A percentile compares a stretch with the other conserved stretches of the same genome.
These are phyloP conservation scores for Marisa cornuarietis DNA, from an alignment of 1,140 invertebrate genomes.

Conservation along the genomic window DNA sequence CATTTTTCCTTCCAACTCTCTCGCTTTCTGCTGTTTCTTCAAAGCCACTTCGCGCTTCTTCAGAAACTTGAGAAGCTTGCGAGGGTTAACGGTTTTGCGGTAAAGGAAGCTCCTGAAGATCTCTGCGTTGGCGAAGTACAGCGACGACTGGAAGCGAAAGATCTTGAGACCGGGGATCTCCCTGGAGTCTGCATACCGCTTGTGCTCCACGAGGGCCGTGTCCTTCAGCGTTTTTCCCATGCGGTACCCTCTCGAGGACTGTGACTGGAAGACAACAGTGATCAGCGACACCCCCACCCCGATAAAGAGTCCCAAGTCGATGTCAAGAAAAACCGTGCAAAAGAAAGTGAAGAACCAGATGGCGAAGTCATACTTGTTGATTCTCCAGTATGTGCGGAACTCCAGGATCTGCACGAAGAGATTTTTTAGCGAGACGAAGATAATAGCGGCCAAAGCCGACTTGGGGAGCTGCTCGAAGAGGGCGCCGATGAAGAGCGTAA, in stretches of 20 bases:
- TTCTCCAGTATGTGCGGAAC: constrained; percentile 55
- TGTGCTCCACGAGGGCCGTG: constrained; percentile 33
- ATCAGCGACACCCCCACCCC: constrained; percentile 58
- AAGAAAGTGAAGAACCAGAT: constrained; percentile 62
- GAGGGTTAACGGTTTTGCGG: constrained; percentile 49
- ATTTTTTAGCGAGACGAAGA: constrained; percentile 57
- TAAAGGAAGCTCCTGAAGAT: constrained; percentile 62
- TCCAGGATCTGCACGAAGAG: constrained; percentile 59
- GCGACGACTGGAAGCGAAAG: constrained; percentile 66
- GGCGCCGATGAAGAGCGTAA: constrained; percentile 67
- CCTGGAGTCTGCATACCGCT: constrained; percentile 29
- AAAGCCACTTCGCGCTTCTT: constrained; percentile 50
- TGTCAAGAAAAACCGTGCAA: constrained; percentile 58
- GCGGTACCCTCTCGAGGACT: constrained; percentile 57
- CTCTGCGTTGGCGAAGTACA: constrained; percentile 69
- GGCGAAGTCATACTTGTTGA: constrained; percentile 62
- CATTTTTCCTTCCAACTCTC: constrained; percentile 22
- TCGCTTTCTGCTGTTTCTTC: constrained; percentile 18
- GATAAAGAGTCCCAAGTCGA: constrained; percentile 58
- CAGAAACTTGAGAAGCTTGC: constrained; percentile 54
- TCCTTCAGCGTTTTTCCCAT: constrained; percentile 36
- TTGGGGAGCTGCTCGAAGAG: constrained; percentile 64
- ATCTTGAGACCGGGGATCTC: constrained; percentile 63
- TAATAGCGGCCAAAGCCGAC: constrained; percentile 63
- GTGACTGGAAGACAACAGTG: constrained; percentile 60